These are phyloP conservation scores for Elephas maximus DNA, from an alignment of 2,113 vertebrate genomes.

Conservation along the genomic window DNA sequence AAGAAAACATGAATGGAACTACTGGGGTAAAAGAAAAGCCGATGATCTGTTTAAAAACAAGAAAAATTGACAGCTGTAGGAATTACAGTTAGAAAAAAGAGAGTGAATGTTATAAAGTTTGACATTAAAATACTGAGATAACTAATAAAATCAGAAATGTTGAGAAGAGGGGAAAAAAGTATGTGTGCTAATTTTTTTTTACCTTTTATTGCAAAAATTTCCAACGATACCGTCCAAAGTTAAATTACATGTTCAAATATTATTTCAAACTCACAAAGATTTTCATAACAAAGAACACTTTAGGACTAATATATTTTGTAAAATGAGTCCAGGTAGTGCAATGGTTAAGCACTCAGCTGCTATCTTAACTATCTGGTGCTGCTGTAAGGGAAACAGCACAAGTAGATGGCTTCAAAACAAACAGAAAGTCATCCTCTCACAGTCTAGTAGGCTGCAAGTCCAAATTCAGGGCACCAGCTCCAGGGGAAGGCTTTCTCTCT, in stretches of 20 bases:
- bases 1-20: slow-evolving; percentile 56
- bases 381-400: no score
- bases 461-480: no score
- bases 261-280: slow-evolving; percentile 19
- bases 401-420: no score
- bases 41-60: slow-evolving; percentile 57
- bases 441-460: no score
- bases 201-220: slow-evolving; percentile 6
- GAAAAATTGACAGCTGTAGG: neutral
- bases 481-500: no score
- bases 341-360: neutral
- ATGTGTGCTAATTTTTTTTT: slow-evolving; percentile 14
- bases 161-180: neutral
- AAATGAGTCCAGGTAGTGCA: neutral
- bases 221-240: neutral
- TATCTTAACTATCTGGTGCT: no score
- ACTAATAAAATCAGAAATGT: slow-evolving; percentile 3
- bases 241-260: neutral
- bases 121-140: slow-evolving; percentile 49
- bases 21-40: slow-evolving; percentile 49
- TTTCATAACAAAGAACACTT: slow-evolving; percentile 12
- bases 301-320: neutral
- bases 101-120: slow-evolving; percentile 28
- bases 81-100: slow-evolving; percentile 14
- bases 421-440: no score